Conservation (phyloP, 92 coral and sea anemone genomes). For the Phenganax stokvisi region DNA sequence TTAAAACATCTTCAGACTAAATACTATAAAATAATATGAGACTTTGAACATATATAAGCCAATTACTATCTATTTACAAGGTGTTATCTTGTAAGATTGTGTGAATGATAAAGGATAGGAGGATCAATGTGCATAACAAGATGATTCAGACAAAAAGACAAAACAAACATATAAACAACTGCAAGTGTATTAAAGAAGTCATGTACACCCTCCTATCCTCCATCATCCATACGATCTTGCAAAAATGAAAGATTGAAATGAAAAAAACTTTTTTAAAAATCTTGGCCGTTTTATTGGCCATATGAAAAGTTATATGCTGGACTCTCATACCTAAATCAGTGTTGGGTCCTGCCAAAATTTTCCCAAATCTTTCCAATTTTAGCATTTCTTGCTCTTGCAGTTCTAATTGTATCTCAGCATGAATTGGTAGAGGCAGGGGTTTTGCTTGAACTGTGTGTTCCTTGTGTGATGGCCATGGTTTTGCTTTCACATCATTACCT, state of each 20-base stretch:
- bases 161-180: too few species aligned
- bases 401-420: conserved; percentile 79
- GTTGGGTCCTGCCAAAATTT: conserved; percentile 91
- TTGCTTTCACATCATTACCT: conserved; percentile 52
- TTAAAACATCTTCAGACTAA: too few species aligned
- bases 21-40: too few species aligned
- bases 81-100: too few species aligned
- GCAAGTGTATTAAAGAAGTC: too few species aligned
- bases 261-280: not conserved
- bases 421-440: conserved; percentile 84
- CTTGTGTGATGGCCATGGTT: conserved; percentile 43
- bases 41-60: too few species aligned
- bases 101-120: too few species aligned
- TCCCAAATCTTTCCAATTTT: conserved; percentile 96
- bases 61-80: too few species aligned
- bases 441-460: conserved; percentile 57
- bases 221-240: too few species aligned
- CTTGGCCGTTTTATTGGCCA: not conserved
- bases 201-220: too few species aligned
- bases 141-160: too few species aligned
- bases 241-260: not conserved
- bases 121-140: too few species aligned
- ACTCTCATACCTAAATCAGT: conserved; percentile 66
- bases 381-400: conserved; percentile 89
- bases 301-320: not conserved